Evolutionary conservation across 2,888 invertebrate genomes (phyloP).

Genomic region (Linnaemya tessellans): DNA sequence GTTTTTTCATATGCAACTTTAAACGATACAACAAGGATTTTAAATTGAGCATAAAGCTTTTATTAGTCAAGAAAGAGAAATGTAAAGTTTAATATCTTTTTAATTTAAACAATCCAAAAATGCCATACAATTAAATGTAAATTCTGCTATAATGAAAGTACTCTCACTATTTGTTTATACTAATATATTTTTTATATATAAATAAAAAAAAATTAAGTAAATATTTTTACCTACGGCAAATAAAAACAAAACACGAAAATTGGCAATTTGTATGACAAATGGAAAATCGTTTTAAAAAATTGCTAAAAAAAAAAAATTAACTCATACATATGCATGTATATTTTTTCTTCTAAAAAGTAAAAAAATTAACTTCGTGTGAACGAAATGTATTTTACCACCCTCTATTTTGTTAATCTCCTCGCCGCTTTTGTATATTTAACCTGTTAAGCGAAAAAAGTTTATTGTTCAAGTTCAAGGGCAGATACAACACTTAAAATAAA

Average conservation of each 20-base stretch:
- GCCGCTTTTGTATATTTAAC: background rate
- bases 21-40: too few relatives aligned
- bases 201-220: too few relatives aligned
- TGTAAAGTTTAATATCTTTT: too few relatives aligned
- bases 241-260: background rate
- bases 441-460: slow-evolving; percentile 70
- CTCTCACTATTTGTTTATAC: background rate
- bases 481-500: slow-evolving; percentile 34
- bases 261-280: too few relatives aligned
- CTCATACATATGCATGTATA: too few relatives aligned
- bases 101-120: background rate
- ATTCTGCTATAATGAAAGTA: background rate
- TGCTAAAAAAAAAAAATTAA: background rate
- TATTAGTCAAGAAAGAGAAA: too few relatives aligned
- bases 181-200: background rate
- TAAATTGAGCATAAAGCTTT: too few relatives aligned
- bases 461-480: slow-evolving; percentile 79
- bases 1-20: too few relatives aligned
- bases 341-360: too few relatives aligned
- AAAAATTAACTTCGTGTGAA: background rate
- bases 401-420: background rate
- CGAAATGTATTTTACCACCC: background rate
- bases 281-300: background rate
- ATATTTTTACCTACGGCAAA: too few relatives aligned
- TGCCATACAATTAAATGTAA: background rate